Evolutionary conservation across 2,888 invertebrate species (phyloP), one percentile per base, ranked within the genome.

Genomic region (Capitulum mitella): DNA sequence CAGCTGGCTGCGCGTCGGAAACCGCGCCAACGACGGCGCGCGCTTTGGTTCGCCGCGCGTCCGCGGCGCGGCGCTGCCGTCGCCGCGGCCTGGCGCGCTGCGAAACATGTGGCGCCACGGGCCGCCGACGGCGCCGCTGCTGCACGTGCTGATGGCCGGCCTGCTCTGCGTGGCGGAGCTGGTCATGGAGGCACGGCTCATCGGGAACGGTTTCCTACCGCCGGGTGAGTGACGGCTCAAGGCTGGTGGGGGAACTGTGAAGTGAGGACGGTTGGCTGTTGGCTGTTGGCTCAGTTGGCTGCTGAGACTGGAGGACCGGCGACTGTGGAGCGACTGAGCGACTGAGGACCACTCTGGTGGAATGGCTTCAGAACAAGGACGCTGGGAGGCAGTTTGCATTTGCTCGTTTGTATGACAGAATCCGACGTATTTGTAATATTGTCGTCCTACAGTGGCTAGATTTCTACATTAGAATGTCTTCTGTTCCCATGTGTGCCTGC

Each of bases 91-190:
- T 22, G 70, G 70, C 8, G 70, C 70, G 37, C 37, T 70, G 70
- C 16, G 22, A 78, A 81, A 80, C n/a, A 80, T 87, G 16, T 89
- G 88, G 88, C 84, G 85, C 78, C 87, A 89, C 82, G 85, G 86
- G 22, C 86, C 86, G 58, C 88, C 89, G 5, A 83, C 87, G n/a
- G 86, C 87, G 6, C 87, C 87, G 64, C 84, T 86, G 26, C 82
- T 88, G 54, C 89, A 89, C 83, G 82, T 88, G 54, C 80, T 87
- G 78, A 84, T 86, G 43, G 87, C 88, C 26, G 85, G 88, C 81
- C 85, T 85, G 80, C 85, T 89, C 46, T 84, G 89, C 40, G 81
- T 89, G 79, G 88, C 88, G 3, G 86, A 86, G 80, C 85, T 87
- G 61, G 81, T 88, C 58, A 85, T 88, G 82, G 85, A 87, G 78